Conservation (phyloP, 2,888 invertebrate species). For the Standfussiana lucernea region DNA sequence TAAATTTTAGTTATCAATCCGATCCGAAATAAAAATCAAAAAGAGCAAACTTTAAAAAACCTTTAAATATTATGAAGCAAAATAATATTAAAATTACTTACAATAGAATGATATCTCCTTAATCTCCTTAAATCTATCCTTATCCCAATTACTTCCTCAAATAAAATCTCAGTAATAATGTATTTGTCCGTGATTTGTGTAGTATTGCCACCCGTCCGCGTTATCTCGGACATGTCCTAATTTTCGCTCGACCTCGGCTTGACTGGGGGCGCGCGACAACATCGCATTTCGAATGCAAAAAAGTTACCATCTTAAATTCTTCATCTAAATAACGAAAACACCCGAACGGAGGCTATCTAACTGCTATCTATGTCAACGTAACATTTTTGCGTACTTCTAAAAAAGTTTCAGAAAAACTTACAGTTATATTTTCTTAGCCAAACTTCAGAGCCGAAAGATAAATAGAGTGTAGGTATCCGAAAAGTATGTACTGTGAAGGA, state of each 20-base stretch:
- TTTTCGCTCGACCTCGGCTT: slow-evolving; percentile 66
- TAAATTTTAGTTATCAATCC: background rate
- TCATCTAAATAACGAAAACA: slow-evolving; percentile 56
- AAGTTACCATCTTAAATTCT: slow-evolving; percentile 63
- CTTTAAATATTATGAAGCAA: background rate
- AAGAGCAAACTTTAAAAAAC: background rate
- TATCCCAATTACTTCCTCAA: slow-evolving; percentile 46
- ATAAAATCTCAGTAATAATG: slow-evolving; percentile 24
- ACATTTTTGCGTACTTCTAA: slow-evolving; percentile 33
- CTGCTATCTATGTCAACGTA: slow-evolving; percentile 40
- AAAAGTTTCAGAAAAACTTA: slow-evolving; percentile 48
- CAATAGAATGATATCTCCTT: slow-evolving; percentile 17
- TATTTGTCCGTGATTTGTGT: slow-evolving; percentile 49
- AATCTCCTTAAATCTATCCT: slow-evolving; percentile 18
- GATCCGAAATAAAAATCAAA: background rate
- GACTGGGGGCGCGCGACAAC: slow-evolving; percentile 61
- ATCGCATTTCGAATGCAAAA: slow-evolving; percentile 60
- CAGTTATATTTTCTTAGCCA: slow-evolving; percentile 36
- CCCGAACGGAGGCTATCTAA: slow-evolving; percentile 21
- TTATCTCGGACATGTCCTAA: slow-evolving; percentile 76
- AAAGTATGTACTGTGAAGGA: slow-evolving; percentile 85
- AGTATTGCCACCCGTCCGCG: slow-evolving; percentile 58
- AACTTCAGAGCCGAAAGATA: slow-evolving; percentile 56
- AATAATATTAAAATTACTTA: slow-evolving; percentile 26
- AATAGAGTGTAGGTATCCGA: slow-evolving; percentile 80